Percentiles rank a stretch among this genome's conserved stretches.
Conservation (phyloP, 2,888 invertebrate species). For the Masnerella sp. region DNA sequence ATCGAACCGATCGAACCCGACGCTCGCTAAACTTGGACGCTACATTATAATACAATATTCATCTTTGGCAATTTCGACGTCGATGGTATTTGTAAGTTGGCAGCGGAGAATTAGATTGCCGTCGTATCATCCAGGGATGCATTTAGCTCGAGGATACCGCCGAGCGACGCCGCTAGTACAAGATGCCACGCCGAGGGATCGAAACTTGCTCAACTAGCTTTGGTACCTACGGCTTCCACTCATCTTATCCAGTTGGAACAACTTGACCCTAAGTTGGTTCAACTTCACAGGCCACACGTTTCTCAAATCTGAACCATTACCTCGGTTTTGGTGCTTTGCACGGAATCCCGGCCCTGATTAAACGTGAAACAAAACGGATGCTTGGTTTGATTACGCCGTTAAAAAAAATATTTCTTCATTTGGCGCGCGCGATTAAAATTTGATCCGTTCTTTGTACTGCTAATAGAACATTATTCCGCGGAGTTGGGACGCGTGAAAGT, state of each 20-base stretch:
- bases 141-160: slow-evolving; percentile 69
- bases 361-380: slow-evolving; percentile 24
- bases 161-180: slow-evolving; percentile 68
- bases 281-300: slow-evolving; percentile 72
- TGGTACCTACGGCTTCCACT: slow-evolving; percentile 68
- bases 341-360: slow-evolving; percentile 52
- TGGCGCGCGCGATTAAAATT: slow-evolving; percentile 65
- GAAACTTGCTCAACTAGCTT: slow-evolving; percentile 76
- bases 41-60: slow-evolving; percentile 58
- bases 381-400: slow-evolving; percentile 16
- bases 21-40: slow-evolving; percentile 45
- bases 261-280: slow-evolving; percentile 69
- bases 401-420: slow-evolving; percentile 45
- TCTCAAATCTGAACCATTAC: slow-evolving; percentile 69
- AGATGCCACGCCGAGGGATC: slow-evolving; percentile 74
- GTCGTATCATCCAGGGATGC: slow-evolving; percentile 62
- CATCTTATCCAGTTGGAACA: slow-evolving; percentile 73
- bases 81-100: slow-evolving; percentile 58
- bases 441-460: slow-evolving; percentile 71
- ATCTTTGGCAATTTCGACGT: slow-evolving; percentile 56
- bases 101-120: slow-evolving; percentile 60
- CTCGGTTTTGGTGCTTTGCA: slow-evolving; percentile 44
- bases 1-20: slow-evolving; percentile 3
- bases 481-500: slow-evolving; percentile 64
- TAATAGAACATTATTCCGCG: slow-evolving; percentile 69